Evolutionary conservation across 2,113 vertebrate genomes (phyloP).

Genomic region (Henicopernis longicauda): DNA sequence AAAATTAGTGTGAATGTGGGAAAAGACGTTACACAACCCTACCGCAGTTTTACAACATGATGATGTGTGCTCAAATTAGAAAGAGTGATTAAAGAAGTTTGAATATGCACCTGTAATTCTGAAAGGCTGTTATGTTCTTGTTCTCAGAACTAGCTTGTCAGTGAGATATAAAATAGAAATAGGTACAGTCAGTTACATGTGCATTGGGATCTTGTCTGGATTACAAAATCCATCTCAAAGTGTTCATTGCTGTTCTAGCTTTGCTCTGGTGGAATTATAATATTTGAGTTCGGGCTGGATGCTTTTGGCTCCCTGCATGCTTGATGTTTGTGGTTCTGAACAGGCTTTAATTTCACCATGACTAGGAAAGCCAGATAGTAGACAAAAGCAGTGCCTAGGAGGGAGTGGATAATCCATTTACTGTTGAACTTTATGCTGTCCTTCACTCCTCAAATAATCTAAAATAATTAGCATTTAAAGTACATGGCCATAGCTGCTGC

Average conservation of each 20-base stretch:
- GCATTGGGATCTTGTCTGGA: background rate
- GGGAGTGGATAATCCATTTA: background rate
- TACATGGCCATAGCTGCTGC: background rate
- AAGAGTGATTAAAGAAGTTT: constrained; percentile 7
- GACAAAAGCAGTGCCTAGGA: background rate
- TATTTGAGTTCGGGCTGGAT: background rate
- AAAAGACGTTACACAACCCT: constrained; percentile 12
- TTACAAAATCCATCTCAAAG: background rate
- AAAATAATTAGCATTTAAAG: background rate
- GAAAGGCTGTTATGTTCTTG: background rate
- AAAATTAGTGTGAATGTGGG: background rate
- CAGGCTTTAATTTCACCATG: background rate
- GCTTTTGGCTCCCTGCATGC: background rate
- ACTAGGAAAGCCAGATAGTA: background rate
- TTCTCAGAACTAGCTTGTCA: background rate
- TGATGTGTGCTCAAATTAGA: background rate
- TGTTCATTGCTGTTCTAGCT: background rate
- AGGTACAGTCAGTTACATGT: background rate
- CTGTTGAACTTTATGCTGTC: background rate
- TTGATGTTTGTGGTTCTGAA: background rate
- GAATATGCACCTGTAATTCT: background rate
- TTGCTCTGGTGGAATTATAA: background rate
- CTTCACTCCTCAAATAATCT: background rate
- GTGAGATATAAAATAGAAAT: background rate
- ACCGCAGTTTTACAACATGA: background rate